Evolutionary conservation across 1,140 invertebrate genomes (phyloP), one percentile per base, ranked within the genome.

Genomic region (Camponotus floridanus): DNA sequence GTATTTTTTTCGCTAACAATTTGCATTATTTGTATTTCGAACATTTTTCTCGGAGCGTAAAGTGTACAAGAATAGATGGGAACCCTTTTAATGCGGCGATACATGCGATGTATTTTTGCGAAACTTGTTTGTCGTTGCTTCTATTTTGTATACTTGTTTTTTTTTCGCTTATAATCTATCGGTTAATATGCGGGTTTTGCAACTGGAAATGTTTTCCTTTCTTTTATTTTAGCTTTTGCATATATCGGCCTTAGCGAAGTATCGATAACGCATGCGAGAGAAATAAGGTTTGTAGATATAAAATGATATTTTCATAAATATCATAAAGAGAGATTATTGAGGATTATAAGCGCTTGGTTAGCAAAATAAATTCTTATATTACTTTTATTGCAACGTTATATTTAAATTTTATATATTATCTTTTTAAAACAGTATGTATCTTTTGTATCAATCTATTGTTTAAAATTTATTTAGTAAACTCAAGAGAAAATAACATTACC

Each of bases 51-150:
- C 45, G 9, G 39, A 9, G 26, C 15, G 33, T 13, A 55, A 73
- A 51, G 36, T 55, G 39, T 3, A 33, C 31, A 57, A 59, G 42
- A 57, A 80, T 68, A 1, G 36, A 8, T 59, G 1, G 45, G 9
- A 51, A 18, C 21, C 59, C 0, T 51, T 51, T 15, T 68, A 33
- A 18, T 45, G 45, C 15, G 15, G 8, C n/a, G 33, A 78, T 45
- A 11, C 9, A 9, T 42, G 26, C 26, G 26, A 9, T 45, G 11
- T 33, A 57, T 57, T 67, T 33, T 79, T 18, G 61, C 13, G 31
- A 80, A 80, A 80, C 62, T 80, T 21, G 51, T 80, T 70, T 70
- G 36, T 13, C 33, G 9, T 26, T 48, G 51, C 71, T 65, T 67
- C 31, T 67, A 51, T 15, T 67, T 67, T 39, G 33, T 26, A 0